phyloP scores from a whole-genome alignment of 2,888 invertebrate species.

The Tricholauxania praeusta region DNA sequence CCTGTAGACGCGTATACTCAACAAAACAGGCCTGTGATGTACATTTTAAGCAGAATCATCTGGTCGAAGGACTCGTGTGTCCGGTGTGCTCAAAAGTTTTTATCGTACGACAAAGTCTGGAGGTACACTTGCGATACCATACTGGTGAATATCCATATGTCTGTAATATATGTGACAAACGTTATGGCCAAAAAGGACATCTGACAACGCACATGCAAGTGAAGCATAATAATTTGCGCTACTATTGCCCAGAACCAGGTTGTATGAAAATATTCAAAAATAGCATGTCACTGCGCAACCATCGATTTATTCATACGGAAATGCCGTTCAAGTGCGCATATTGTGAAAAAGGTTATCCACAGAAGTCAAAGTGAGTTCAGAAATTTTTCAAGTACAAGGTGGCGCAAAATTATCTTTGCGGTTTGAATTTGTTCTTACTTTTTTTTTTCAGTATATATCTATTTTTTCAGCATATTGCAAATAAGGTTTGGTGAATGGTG shows the following conservation, averaged over 20 bases:
- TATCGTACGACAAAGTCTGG: slow-evolving; percentile 37
- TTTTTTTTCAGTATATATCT: too few species aligned
- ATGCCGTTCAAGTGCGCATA: slow-evolving; percentile 44
- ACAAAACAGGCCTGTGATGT: slow-evolving; percentile 41
- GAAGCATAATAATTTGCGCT: slow-evolving; percentile 43
- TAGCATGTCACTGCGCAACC: slow-evolving; percentile 44
- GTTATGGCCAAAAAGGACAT: slow-evolving; percentile 43
- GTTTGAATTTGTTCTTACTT: too few species aligned
- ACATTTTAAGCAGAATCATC: slow-evolving; percentile 41
- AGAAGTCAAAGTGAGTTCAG: slow-evolving; percentile 43
- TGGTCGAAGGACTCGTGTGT: slow-evolving; percentile 38
- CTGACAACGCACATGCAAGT: slow-evolving; percentile 43
- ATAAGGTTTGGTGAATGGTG: too few species aligned
- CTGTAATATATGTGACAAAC: slow-evolving; percentile 31
- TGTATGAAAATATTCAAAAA: slow-evolving; percentile 44
- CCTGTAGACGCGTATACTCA: slow-evolving; percentile 41
- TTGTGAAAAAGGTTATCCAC: slow-evolving; percentile 45
- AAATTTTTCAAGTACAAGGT: background rate
- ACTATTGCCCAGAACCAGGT: slow-evolving; percentile 36
- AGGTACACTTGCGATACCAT: slow-evolving; percentile 46
- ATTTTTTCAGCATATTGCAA: too few species aligned
- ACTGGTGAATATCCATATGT: slow-evolving; percentile 39
- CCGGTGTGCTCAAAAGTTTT: slow-evolving; percentile 40
- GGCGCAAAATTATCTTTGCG: background rate
- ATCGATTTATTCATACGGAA: slow-evolving; percentile 39